Base-by-base conservation (phyloP, 2,113 vertebrate genomes). In the Entomyzon cyanotis region DNA sequence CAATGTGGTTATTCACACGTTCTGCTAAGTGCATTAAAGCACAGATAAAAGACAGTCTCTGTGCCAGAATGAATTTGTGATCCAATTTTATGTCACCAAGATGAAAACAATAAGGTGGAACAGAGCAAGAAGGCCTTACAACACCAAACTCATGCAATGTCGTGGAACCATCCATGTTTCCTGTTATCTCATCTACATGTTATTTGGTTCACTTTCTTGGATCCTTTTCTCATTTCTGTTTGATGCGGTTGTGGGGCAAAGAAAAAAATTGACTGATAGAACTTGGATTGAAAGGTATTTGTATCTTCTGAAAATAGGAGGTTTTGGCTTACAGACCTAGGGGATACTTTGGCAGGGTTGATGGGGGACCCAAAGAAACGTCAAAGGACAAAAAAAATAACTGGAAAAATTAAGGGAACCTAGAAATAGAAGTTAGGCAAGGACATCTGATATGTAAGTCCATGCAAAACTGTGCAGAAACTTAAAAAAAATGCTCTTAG, bases 181-280 rank as follows among this genome's bases (percentile, higher is more conserved):
- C 58, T 67, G 7, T 58, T 42, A 31, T 37, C 35, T 81, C 59
- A 55, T 19, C 24, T 74, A 30, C 5, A 23, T 5, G 5, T 24
- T 70, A 49, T 33, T 87, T 75, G 12, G 56, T 67, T 85, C 68
- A 68, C 39, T 71, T 87, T 7, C 17, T 64, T 63, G 11, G 11
- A 79, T 62, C 20, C 5, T 56, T 70, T 82, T 78, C 52, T 79
- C 7, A 49, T 68, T 89, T 90, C 25, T 60, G 2, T 44, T 79
- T 85, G 44, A 47, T 35, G 39, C n/a, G 46, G 12, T 11, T 0
- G 0, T 23, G 12, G 19, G 17, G 24, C 22, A 84, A 70, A 78
- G 9, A 73, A 87, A 73, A 87, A 52, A 44, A 12, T 20, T 84
- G 14, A 55, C 16, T 68, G 12, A n/a, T 23, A 33, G 16, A 7